phyloP scores from a whole-genome alignment of 2,113 vertebrate genomes.

The Amblyornis subalaris region DNA sequence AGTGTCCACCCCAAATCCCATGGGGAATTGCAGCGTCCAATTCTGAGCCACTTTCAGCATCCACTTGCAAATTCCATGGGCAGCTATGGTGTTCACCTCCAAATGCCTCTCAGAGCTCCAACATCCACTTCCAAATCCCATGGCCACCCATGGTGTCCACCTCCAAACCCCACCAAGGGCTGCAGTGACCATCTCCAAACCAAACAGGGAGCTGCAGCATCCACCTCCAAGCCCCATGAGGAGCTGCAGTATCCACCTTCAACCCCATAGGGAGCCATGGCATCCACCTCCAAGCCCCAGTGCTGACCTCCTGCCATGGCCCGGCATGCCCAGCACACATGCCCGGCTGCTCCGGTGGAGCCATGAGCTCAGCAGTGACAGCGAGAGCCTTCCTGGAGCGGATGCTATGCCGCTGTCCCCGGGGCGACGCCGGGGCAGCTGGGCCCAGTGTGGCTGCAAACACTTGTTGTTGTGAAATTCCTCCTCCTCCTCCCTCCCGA shows the following conservation, averaged over 20 bases:
- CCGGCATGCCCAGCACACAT: rapidly evolving
- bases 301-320: neutral
- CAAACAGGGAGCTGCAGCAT: neutral
- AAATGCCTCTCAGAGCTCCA: neutral
- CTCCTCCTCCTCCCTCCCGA: conserved; percentile 35
- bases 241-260: neutral
- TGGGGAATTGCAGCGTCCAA: neutral
- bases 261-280: rapidly evolving
- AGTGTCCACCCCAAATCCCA: neutral
- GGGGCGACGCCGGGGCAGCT: neutral
- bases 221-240: neutral
- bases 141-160: neutral
- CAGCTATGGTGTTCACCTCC: neutral
- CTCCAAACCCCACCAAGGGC: neutral
- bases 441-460: conserved; percentile 7
- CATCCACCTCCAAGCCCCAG: neutral
- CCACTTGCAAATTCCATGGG: neutral
- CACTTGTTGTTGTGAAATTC: conserved; percentile 61
- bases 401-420: neutral
- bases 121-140: neutral
- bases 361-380: neutral
- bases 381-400: neutral
- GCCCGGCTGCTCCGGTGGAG: neutral
- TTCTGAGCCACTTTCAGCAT: neutral
- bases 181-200: neutral